Evolutionary conservation across 2,888 invertebrate genomes (phyloP), one percentile per base, ranked within the genome.

Genomic region (Acleris laterana): DNA sequence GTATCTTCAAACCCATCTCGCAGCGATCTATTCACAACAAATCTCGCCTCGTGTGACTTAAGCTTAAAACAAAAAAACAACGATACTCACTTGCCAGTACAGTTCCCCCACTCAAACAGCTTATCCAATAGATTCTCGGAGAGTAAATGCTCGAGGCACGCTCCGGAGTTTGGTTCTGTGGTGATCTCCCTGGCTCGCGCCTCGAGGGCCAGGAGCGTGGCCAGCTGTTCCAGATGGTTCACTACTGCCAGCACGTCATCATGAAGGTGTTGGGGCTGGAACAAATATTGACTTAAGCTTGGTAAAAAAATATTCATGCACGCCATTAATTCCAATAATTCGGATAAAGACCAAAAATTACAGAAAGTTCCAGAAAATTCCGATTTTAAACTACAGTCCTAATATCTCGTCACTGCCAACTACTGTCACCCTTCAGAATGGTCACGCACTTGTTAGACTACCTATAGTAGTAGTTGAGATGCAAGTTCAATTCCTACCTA

Each of bases 241-340:
- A 98, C 96, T 57, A 99, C 98, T 25, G 96, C 96, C 50, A 97
- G 94, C 1, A 98, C 96, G 87, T 98, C 98, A 83, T 98, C 98
- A 78, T 97, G 96, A 1, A 92, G 85, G 72, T 90, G 88, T 69
- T 85, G 83, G 0, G 90, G 90, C 91, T 92, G 78, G 0, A 77
- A 79, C 13, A 63, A 46, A 38, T 9, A 13, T 13, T 4, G 13
- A 13, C 13, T 38, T 38, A 32, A 9, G 32, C 9, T 9, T 32
- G 32, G 9, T 32, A 9, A 0, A 11, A 11, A 11, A 9, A 32
- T 1, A 28, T 7, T 28, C 5, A 28, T 28, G 1, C 7, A 28
- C 28, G 28, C 28, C 28, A 28, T 28, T 2, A 28, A 28, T 28
- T 28, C 22, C 22, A 4, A 22, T 22, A 22, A 22, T 22, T 22